A percentile compares a stretch with the other conserved stretches of the same genome.
Conservation (phyloP, 2,797 vertebrate species). For the Xenentodon cancila region DNA sequence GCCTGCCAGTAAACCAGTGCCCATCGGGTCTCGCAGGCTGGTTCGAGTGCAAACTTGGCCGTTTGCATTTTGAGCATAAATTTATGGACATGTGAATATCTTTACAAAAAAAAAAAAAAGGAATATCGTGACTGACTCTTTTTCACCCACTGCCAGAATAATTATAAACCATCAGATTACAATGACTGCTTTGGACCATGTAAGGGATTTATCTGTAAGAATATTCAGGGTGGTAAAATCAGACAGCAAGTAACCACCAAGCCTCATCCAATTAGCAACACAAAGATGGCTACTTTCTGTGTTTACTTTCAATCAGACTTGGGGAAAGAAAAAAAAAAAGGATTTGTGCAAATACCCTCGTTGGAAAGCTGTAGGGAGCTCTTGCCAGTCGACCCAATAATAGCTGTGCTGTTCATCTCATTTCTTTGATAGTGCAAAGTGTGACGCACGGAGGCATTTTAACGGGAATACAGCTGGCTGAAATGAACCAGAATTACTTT, state of each 20-base stretch:
- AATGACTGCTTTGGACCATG: too few relatives aligned
- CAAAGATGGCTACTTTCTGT: slow-evolving; percentile 2
- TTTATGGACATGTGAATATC: too few relatives aligned
- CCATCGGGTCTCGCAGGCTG: background rate
- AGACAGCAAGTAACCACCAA: too few relatives aligned
- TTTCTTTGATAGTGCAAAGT: slow-evolving; percentile 2
- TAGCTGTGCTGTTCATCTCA: background rate
- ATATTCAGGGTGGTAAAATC: too few relatives aligned
- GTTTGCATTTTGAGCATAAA: too few relatives aligned
- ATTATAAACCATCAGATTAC: too few relatives aligned
- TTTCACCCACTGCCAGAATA: too few relatives aligned
- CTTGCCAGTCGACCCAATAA: background rate
- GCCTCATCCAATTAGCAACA: background rate
- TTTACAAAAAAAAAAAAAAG: too few relatives aligned
- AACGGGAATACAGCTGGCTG: background rate
- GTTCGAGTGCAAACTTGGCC: background rate
- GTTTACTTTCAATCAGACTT: background rate
- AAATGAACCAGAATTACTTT: background rate
- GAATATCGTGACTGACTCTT: too few relatives aligned
- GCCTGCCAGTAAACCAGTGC: background rate
- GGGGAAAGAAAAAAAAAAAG: background rate
- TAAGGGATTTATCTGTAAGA: too few relatives aligned
- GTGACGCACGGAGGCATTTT: background rate
- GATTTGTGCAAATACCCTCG: background rate
- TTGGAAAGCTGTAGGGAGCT: background rate